A percentile compares a stretch with the other conserved stretches of the same genome.
phyloP scores from a whole-genome alignment of 2,797 vertebrate species.

The Muscicapa comitata region DNA sequence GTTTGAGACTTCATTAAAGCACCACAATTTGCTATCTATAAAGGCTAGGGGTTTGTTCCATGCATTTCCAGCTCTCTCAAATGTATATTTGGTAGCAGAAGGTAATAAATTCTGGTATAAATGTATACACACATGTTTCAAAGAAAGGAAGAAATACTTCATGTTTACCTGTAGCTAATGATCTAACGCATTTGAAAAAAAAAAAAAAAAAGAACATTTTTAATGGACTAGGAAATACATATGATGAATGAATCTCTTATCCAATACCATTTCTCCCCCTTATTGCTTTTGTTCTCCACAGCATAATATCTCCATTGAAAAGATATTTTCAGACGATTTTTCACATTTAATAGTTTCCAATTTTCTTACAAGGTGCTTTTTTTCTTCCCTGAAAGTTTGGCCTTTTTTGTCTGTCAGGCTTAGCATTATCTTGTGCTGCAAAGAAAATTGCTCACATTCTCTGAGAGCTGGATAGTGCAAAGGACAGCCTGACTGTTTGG shows the following conservation, averaged over 20 bases:
- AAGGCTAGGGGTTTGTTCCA: background rate
- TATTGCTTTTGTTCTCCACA: background rate
- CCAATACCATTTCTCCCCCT: background rate
- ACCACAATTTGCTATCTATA: slow-evolving; percentile 34
- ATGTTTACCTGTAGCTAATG: slow-evolving; percentile 2
- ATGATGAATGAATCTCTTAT: background rate
- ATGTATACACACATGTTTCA: background rate
- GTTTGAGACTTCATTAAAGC: slow-evolving; percentile 48
- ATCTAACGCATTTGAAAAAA: background rate
- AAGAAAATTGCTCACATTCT: background rate
- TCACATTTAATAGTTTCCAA: background rate
- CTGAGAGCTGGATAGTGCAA: background rate
- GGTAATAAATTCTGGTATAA: slow-evolving; percentile 3
- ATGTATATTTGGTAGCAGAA: background rate
- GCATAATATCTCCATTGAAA: background rate
- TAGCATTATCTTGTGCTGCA: background rate
- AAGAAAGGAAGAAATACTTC: background rate
- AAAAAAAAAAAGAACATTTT: background rate
- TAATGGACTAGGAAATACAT: background rate
- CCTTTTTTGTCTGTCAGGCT: background rate
- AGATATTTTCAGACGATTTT: background rate
- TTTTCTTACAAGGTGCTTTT: background rate
- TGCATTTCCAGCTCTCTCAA: slow-evolving; percentile 8
- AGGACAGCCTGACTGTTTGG: background rate
- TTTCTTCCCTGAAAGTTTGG: background rate